Conservation (phyloP, 2,888 invertebrate species). For the Sinohyriopsis cumingii region DNA sequence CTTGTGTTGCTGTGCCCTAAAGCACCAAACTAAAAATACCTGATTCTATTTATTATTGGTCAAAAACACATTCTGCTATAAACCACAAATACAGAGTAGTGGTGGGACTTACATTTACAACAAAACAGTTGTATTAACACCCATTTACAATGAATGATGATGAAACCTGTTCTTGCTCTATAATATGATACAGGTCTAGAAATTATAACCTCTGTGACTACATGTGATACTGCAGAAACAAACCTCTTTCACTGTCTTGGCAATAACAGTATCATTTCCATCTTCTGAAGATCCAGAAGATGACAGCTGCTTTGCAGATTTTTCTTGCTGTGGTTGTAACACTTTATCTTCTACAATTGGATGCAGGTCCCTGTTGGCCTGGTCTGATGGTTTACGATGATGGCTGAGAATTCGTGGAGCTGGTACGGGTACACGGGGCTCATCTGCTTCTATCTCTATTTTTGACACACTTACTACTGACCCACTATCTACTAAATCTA, state of each 20-base stretch:
- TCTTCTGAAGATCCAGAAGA: constrained; percentile 18
- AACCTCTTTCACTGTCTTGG: constrained; percentile 35
- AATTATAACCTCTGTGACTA: no score
- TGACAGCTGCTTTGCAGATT: constrained; percentile 21
- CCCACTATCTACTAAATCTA: neutral
- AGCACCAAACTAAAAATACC: no score
- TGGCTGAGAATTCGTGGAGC: constrained; percentile 21
- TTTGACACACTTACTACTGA: constrained; percentile 31
- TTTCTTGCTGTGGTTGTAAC: constrained; percentile 17
- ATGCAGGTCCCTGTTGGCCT: constrained; percentile 41
- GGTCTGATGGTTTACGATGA: constrained; percentile 38
- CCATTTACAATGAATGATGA: no score
- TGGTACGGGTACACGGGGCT: constrained; percentile 8
- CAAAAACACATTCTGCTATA: no score
- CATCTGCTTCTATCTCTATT: constrained; percentile 22
- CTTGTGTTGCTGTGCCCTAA: no score
- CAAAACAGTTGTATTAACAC: no score
- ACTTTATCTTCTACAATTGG: constrained; percentile 41
- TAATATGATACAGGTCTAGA: no score
- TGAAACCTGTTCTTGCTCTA: no score
- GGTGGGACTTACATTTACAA: no score
- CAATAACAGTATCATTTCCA: constrained; percentile 30
- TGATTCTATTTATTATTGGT: no score
- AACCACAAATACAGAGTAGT: no score
- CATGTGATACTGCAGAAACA: no score